These are phyloP conservation scores for Apis laboriosa DNA, from an alignment of 1,140 invertebrate genomes.

Conservation along the genomic window DNA sequence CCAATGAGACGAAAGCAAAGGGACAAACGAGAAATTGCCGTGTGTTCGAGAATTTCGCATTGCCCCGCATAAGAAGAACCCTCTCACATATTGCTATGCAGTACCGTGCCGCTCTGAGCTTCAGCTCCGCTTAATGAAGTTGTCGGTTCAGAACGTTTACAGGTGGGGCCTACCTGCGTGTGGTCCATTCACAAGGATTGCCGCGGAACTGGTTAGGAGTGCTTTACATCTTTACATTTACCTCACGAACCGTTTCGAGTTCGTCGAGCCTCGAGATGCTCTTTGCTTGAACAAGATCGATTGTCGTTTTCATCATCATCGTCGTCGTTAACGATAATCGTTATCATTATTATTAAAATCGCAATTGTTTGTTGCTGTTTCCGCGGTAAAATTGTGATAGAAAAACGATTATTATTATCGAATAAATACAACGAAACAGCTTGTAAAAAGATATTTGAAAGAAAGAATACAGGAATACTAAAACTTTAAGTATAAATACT, in stretches of 20 bases:
- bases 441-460: background rate
- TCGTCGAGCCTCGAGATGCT: background rate
- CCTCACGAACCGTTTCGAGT: background rate
- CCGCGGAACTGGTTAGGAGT: constrained; percentile 73
- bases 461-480: background rate
- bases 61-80: constrained; percentile 36
- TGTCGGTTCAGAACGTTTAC: constrained; percentile 80
- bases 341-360: background rate
- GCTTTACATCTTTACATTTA: constrained; percentile 72
- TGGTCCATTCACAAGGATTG: constrained; percentile 79
- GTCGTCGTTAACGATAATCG: background rate
- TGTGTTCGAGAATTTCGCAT: constrained; percentile 49
- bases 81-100: constrained; percentile 21
- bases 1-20: constrained; percentile 57
- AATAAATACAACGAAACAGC: background rate
- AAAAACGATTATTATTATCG: background rate
- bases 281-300: background rate
- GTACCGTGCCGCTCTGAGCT: constrained; percentile 38
- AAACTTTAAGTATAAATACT: background rate
- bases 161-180: constrained; percentile 78
- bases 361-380: background rate
- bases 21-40: constrained; percentile 29
- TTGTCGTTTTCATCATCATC: background rate
- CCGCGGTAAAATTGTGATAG: background rate
- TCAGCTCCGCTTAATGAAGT: constrained; percentile 79